phyloP scores from a whole-genome alignment of 2,888 invertebrate species.

The Allophyes oxyacanthae region DNA sequence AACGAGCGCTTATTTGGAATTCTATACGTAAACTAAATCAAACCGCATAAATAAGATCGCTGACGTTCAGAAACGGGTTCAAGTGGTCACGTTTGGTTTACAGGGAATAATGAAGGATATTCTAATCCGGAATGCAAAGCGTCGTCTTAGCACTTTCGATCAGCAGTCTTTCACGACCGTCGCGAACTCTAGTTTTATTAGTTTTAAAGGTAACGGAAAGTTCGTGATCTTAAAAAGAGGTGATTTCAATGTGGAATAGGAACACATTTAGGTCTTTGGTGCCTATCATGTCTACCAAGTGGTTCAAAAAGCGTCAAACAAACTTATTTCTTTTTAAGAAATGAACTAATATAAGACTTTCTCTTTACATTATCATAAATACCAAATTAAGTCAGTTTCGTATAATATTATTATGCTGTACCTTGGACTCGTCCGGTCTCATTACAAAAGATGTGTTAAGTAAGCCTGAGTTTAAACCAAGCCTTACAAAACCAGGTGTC shows the following conservation, averaged over 20 bases:
- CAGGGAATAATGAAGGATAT: constrained; percentile 40
- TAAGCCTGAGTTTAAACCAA: no score
- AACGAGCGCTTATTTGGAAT: constrained; percentile 20
- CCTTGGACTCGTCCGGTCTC: no score
- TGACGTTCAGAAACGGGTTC: constrained; percentile 35
- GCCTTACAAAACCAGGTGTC: no score
- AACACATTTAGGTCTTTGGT: no score
- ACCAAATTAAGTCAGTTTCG: no score
- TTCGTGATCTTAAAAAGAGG: not conserved
- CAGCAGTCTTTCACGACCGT: constrained; percentile 5
- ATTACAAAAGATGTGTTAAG: not conserved
- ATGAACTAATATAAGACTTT: no score
- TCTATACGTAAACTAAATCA: constrained; percentile 44
- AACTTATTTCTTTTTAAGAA: no score
- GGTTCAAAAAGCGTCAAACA: no score
- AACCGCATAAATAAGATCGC: constrained; percentile 46
- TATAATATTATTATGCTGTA: no score
- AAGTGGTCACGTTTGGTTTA: constrained; percentile 48
- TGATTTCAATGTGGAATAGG: no score
- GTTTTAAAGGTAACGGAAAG: not conserved
- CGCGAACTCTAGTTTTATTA: not conserved
- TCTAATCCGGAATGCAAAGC: constrained; percentile 34
- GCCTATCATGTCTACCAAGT: no score
- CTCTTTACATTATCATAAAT: no score
- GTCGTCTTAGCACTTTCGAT: constrained; percentile 6